A percentile compares a stretch with the other conserved stretches of the same genome.
Conservation (phyloP, 2,113 vertebrate genomes). For the Columbina picui region DNA sequence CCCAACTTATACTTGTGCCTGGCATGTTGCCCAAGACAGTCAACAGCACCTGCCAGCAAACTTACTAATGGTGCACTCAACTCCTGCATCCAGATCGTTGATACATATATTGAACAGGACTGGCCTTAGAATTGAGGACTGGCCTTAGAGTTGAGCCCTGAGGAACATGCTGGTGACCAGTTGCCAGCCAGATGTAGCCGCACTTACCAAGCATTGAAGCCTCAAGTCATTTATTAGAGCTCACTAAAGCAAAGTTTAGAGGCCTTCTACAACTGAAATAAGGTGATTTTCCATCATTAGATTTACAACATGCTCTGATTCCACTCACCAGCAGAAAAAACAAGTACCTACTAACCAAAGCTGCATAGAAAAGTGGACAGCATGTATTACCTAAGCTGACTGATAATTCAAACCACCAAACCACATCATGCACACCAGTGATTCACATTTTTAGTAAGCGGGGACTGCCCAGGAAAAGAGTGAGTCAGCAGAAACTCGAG, state of each 20-base stretch:
- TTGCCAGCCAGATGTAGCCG: rapidly evolving
- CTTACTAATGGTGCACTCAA: neutral
- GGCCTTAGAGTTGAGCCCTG: neutral
- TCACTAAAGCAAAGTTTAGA: neutral
- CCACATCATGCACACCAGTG: neutral
- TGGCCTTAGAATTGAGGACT: neutral
- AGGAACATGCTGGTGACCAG: neutral
- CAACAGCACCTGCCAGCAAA: neutral
- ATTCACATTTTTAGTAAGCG: neutral
- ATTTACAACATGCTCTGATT: neutral
- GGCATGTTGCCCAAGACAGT: rapidly evolving
- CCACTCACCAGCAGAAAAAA: neutral
- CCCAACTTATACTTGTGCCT: neutral
- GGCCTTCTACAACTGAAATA: neutral
- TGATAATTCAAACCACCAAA: neutral
- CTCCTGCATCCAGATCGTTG: neutral
- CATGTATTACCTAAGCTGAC: neutral
- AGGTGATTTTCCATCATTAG: neutral
- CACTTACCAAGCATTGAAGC: neutral
- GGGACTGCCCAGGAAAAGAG: neutral
- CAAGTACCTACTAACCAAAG: neutral
- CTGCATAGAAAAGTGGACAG: neutral
- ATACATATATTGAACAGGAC: neutral
- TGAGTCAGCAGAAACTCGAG: neutral
- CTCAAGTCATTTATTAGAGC: neutral